Evolutionary conservation across 2,888 invertebrate genomes (phyloP), one percentile per base, ranked within the genome.

Genomic region (Euzophera pinguis): DNA sequence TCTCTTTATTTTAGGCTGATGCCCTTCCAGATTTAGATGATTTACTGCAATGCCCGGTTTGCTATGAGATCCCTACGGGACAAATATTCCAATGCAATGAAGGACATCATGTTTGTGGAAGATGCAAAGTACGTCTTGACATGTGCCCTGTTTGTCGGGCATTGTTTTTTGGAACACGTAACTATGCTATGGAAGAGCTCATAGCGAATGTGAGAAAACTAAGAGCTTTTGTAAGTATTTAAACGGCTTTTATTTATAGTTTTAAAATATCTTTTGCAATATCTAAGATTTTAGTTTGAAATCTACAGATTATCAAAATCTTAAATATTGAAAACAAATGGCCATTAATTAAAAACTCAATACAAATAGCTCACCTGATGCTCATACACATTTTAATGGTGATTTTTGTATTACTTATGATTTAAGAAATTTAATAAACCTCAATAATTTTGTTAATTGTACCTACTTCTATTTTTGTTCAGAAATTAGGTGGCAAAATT

Each of bases 21-120:
- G 65, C 80, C 53, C 66, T 87, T 59, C 79, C 89, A 52, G 86
- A 89, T 58, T 75, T 92, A 50, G 92, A 92, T 63, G 91, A 92
- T 53, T 63, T 92, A 48, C 69, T 92, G 3, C 90, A 91, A 71
- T 92, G 92, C 67, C 92, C 91, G 16, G 88, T 92, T n/a, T 92
- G 92, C 69, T 90, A 91, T 63, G 91, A 91, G 60, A 83, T 88
- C 52, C 87, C 91, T 9, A 58, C 76, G 0, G 85, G 83, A 1
- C 84, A 84, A 56, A 90, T 92, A 54, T 83, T 88, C 56, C 91
- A 91, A 65, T 92, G 92, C 63, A 75, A 81, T 61, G 86, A 90
- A 57, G 92, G 92, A 0, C 92, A 92, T 63, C 91, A 92, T 71
- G 86, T 92, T 0, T 92, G 92, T 57, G 81, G 80, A 1, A 66